These are phyloP conservation scores for Acanthosepion pharaonis DNA, from an alignment of 2,888 invertebrate species.

Conservation along the genomic window DNA sequence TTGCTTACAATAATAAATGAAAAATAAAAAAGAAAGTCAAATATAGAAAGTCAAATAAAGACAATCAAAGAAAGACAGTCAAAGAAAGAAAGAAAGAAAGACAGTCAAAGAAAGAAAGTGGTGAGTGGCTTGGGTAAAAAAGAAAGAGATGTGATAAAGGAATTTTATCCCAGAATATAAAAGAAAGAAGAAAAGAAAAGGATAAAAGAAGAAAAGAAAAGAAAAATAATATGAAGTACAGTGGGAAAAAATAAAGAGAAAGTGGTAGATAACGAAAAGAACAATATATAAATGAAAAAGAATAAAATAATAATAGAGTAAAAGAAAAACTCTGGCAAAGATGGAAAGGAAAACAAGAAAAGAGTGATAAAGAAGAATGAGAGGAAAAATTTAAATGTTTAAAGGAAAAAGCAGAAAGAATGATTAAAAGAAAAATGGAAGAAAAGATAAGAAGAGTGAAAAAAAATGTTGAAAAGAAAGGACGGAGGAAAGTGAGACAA, in stretches of 20 bases:
- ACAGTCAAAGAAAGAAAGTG: too few species aligned
- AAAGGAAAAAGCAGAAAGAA: background rate
- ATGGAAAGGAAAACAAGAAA: background rate
- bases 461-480: too few species aligned
- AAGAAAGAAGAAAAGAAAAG: background rate
- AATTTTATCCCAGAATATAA: too few species aligned
- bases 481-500: too few species aligned
- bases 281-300: background rate
- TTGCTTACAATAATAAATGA: too few species aligned
- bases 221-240: background rate
- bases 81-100: too few species aligned
- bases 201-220: fast-evolving
- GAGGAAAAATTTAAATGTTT: background rate
- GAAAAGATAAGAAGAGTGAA: background rate
- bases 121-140: too few species aligned
- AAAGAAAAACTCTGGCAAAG: background rate
- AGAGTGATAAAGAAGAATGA: background rate
- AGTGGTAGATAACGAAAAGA: background rate
- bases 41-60: too few species aligned
- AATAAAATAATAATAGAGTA: background rate
- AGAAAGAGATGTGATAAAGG: too few species aligned
- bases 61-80: too few species aligned
- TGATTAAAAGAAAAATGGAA: background rate
- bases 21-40: too few species aligned
- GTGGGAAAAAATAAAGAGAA: background rate